Percentiles rank a stretch among this genome's conserved stretches.
These are phyloP conservation scores for Stenolophus ochropezus DNA, from an alignment of 2,888 invertebrate species.

Conservation along the genomic window DNA sequence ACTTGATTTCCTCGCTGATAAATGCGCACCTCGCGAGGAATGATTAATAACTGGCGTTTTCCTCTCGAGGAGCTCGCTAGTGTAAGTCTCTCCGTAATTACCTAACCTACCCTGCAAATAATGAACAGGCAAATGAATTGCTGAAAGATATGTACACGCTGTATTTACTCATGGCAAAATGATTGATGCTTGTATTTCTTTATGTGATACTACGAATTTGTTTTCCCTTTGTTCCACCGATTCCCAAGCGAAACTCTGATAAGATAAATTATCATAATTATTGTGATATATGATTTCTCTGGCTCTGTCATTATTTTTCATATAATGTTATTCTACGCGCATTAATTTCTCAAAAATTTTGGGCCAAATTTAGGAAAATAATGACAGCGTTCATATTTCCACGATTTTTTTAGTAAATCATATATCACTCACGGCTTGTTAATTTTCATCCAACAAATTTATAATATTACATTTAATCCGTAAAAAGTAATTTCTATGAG, in stretches of 20 bases:
- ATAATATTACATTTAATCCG: too few relatives aligned
- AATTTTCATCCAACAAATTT: too few relatives aligned
- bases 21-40: constrained; percentile 32
- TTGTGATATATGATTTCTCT: constrained; percentile 7
- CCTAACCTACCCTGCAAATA: constrained; percentile 42
- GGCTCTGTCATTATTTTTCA: not conserved
- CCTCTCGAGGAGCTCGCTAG: not conserved
- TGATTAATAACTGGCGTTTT: constrained; percentile 52
- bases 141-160: constrained; percentile 53
- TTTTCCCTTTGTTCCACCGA: not conserved
- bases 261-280: constrained; percentile 26
- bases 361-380: not conserved
- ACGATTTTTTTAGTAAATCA: too few relatives aligned
- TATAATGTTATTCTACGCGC: not conserved
- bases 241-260: not conserved
- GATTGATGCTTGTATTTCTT: constrained; percentile 48
- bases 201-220: constrained; percentile 24
- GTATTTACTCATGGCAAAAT: constrained; percentile 53
- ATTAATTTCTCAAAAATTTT: not conserved
- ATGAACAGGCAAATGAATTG: constrained; percentile 53
- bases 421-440: too few relatives aligned
- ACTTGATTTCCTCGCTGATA: constrained; percentile 50
- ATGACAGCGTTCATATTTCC: too few relatives aligned
- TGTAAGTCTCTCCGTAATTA: constrained; percentile 51
- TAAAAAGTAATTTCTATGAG: too few relatives aligned